Percentiles rank a stretch among this genome's conserved stretches.
phyloP scores from a whole-genome alignment of 2,113 vertebrate species.

The Spilogale gracilis region DNA sequence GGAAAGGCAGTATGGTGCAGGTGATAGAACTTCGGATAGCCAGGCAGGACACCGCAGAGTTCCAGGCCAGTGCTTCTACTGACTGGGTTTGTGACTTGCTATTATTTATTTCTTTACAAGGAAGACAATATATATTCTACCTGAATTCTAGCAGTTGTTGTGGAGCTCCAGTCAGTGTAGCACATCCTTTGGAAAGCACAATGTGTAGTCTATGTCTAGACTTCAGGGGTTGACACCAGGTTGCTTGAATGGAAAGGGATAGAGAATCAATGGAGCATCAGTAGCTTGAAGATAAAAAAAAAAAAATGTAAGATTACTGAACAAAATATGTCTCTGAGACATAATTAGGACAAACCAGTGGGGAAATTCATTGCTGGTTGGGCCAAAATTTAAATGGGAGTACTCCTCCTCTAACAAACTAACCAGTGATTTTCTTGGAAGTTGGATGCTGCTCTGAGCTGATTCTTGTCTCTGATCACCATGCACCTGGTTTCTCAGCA shows the following conservation, averaged over 20 bases:
- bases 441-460: not conserved
- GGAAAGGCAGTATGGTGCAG: rapidly evolving
- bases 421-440: constrained; percentile 50
- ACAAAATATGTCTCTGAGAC: not conserved
- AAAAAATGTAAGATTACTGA: not conserved
- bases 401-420: not conserved
- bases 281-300: not conserved
- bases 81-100: not conserved
- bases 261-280: not conserved
- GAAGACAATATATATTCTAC: not conserved
- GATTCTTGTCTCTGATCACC: not conserved
- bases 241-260: not conserved
- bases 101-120: not conserved
- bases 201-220: not conserved
- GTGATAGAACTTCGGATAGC: not conserved
- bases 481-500: not conserved
- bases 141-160: not conserved
- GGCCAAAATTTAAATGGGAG: constrained; percentile 38
- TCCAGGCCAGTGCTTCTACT: not conserved
- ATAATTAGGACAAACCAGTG: constrained; percentile 30
- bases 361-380: constrained; percentile 6
- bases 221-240: not conserved
- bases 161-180: not conserved
- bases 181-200: not conserved
- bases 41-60: not conserved